Conservation (phyloP, 2,797 vertebrate genomes). For the Pangasius macronema region DNA sequence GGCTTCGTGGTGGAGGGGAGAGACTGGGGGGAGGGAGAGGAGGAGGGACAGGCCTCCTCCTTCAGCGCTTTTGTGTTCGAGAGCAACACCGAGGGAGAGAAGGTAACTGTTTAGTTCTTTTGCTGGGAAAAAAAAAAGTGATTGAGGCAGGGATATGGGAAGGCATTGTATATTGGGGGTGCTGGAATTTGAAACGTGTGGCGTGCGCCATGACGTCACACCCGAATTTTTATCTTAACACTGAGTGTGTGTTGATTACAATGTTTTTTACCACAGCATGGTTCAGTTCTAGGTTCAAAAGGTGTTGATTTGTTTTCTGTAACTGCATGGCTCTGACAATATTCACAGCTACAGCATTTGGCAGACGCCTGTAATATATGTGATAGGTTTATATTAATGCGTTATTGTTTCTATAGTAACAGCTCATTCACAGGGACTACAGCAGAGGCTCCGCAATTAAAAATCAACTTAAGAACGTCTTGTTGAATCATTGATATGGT, state of each 20-base stretch:
- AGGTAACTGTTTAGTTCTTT: slow-evolving; percentile 72
- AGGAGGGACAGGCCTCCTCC: slow-evolving; percentile 78
- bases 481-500: not conserved
- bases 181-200: not conserved
- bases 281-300: not conserved
- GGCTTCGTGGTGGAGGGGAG: slow-evolving; percentile 86
- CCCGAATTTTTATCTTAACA: not conserved
- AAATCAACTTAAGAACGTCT: not conserved
- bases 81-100: slow-evolving; percentile 97
- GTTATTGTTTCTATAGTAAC: not conserved
- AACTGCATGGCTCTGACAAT: not conserved
- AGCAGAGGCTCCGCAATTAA: not conserved
- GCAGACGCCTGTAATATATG: not conserved
- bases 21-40: slow-evolving; percentile 73
- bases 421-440: not conserved
- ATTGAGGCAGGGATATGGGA: not conserved
- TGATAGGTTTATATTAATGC: not conserved
- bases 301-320: not conserved
- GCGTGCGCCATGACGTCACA: not conserved
- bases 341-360: not conserved
- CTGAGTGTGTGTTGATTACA: not conserved
- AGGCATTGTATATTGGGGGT: not conserved
- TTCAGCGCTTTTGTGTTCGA: slow-evolving; percentile 91
- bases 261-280: not conserved
- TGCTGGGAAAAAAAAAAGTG: not conserved